Evolutionary conservation across 1,140 invertebrate genomes (phyloP), one percentile per base, ranked within the genome.

Genomic region (Pogonomyrmex californicus): DNA sequence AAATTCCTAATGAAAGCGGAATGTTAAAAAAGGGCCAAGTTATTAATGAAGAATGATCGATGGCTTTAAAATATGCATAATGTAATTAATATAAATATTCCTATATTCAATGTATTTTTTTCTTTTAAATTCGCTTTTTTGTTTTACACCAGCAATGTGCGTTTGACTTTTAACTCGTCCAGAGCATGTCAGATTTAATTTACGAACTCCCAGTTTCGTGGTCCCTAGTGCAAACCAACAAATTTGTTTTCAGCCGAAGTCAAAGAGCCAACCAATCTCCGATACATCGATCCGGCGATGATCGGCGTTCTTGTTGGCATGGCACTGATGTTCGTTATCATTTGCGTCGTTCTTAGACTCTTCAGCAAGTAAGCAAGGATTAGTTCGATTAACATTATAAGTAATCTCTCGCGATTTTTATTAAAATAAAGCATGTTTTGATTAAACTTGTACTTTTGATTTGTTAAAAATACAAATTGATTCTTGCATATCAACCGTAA

Each of bases 261-360:
- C 7, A 94, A 95, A 87, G 96, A 96, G 63, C 92, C 94, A 33
- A 91, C 95, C 51, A 95, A 95, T 85, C 96, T 96, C 78, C 95
- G 95, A 71, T 97, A 97, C 91, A 94, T 98, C 78, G 98, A 98
- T 95, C 98, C 98, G 65, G 97, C 98, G 36, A 98, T 98, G 98
- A 98, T 99, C 92, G 97, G 97, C 63, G 97, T 99, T 63, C 96
- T 99, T 86, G 98, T 98, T 68, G 98, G 97, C 47, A 98, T 99
- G 97, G 98, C 97, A 82, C 96, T 99, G 71, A 99, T 99, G 98
- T 99, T 99, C 95, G 96, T 99, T 94, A 98, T 98, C 94, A 98
- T 99, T 93, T 99, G 98, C 95, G 97, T 99, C 87, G 98, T 99
- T 58, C 96, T 99, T 78, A 97, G 98, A 93, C 96, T 99, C 90